A percentile compares a stretch with the other conserved stretches of the same genome.
Evolutionary conservation across 2,113 vertebrate species (phyloP).

Genomic region (Oxyura jamaicensis): DNA sequence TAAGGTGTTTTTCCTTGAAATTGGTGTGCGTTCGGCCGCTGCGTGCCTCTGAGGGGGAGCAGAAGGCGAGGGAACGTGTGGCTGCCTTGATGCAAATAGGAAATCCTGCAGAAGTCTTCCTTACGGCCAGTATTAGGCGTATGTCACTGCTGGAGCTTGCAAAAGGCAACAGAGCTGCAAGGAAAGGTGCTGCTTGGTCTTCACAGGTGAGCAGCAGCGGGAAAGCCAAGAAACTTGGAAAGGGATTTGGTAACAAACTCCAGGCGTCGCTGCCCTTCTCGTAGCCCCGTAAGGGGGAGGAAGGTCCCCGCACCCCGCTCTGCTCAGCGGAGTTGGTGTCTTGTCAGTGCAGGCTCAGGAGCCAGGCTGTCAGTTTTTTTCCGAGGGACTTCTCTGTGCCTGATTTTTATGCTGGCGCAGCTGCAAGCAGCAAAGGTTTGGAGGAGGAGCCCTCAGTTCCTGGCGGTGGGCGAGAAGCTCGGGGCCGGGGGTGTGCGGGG

Average conservation of each 20-base stretch:
- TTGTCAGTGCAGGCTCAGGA: neutral
- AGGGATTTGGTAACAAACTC: neutral
- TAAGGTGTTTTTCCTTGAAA: neutral
- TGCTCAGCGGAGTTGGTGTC: fast-evolving
- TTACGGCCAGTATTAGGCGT: neutral
- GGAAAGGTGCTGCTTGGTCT: neutral
- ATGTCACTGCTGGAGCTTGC: neutral
- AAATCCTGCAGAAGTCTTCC: fast-evolving
- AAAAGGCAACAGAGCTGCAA: neutral
- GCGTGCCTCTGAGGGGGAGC: fast-evolving
- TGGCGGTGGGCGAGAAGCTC: neutral
- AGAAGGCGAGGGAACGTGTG: fast-evolving
- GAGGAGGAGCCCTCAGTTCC: neutral
- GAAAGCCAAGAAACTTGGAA: neutral
- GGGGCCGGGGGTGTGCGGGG: neutral
- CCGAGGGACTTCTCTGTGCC: neutral
- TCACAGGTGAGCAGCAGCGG: conserved; percentile 43
- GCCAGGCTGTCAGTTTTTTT: fast-evolving
- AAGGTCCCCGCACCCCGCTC: neutral
- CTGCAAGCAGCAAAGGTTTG: neutral
- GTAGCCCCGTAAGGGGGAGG: fast-evolving
- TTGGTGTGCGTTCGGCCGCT: neutral
- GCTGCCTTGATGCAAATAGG: fast-evolving
- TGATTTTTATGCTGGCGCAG: neutral
- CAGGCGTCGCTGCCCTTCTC: neutral